Base-by-base conservation (phyloP, 2,888 invertebrate genomes). In the Tridacna gigas region DNA sequence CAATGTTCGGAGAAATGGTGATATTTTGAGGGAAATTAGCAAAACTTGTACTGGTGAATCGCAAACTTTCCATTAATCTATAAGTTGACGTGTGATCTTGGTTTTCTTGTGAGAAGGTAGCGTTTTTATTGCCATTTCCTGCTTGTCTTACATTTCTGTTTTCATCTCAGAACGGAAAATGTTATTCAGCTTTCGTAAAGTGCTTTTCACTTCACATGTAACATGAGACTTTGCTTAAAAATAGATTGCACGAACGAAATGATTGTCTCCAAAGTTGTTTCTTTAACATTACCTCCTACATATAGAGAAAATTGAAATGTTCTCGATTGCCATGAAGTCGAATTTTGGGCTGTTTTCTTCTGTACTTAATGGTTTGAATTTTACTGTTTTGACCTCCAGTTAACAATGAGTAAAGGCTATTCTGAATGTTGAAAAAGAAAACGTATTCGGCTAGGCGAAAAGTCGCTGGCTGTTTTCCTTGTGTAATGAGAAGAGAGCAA, bases 1-100 rank as follows among this genome's bases (percentile, higher is more conserved):
- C 83, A 79, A 81, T 84, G 87, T 84, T 82, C 73, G 61, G 65
- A 67, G 74, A 74, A 77, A 83, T 77, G 74, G 79, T 60, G 77
- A 66, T 77, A 81, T 81, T 81, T 83, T 80, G 79, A 80, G 81
- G 71, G 79, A 83, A 86, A 83, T 81, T 86, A 81, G 80, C 76
- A 77, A 65, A 77, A 22, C 71, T 71, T 71, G 71, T 71, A 71
- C 71, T 71, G 71, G 48, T 48, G 71, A 51, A 71, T 71, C 71
- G 71, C 71, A 71, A 71, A 71, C 22, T 2, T 71, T 71, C 71
- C 71, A 71, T 71, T 71, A 71, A 71, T 71, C 71, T 71, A 71
- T 71, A 51, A 71, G 71, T 47, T 71, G 71, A 71, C 71, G 45
- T 51, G 71, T 51, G 48, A 18, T 37, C 37, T 71, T 71, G 13